phyloP scores from a whole-genome alignment of 2,113 vertebrate species.

The Synodontis membranacea region DNA sequence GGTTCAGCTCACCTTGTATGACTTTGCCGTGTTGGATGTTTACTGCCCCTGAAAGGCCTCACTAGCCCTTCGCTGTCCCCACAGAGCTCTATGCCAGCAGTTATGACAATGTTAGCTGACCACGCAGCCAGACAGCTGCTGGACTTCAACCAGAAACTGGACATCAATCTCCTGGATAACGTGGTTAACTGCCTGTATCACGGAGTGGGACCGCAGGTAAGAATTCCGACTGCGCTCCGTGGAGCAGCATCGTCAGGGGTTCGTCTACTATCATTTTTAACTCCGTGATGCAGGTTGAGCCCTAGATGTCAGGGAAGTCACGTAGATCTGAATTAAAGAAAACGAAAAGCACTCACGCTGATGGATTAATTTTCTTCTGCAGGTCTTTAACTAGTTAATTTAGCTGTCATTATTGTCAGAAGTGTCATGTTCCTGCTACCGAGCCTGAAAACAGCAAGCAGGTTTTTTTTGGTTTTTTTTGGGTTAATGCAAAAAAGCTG shows the following conservation, averaged over 20 bases:
- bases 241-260: background rate
- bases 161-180: slow-evolving; percentile 99
- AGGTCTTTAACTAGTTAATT: background rate
- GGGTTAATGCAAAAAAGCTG: background rate
- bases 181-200: slow-evolving; percentile 99
- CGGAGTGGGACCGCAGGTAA: slow-evolving; percentile 97
- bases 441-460: background rate
- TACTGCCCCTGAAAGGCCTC: slow-evolving; percentile 53
- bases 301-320: background rate
- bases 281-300: background rate
- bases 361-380: background rate
- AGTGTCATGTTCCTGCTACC: background rate
- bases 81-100: slow-evolving; percentile 99
- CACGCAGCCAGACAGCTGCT: slow-evolving; percentile 99
- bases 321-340: background rate
- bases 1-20: slow-evolving; percentile 68
- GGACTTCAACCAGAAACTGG: slow-evolving; percentile 99
- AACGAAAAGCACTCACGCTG: background rate
- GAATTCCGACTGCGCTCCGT: background rate
- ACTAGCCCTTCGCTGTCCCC: slow-evolving; percentile 65
- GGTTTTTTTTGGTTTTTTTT: background rate
- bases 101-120: slow-evolving; percentile 99
- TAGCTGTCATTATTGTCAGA: background rate
- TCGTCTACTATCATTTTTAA: no score
- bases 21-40: slow-evolving; percentile 63